Evolutionary conservation across 2,888 invertebrate species (phyloP).

Genomic region (Zelleria hepariella): DNA sequence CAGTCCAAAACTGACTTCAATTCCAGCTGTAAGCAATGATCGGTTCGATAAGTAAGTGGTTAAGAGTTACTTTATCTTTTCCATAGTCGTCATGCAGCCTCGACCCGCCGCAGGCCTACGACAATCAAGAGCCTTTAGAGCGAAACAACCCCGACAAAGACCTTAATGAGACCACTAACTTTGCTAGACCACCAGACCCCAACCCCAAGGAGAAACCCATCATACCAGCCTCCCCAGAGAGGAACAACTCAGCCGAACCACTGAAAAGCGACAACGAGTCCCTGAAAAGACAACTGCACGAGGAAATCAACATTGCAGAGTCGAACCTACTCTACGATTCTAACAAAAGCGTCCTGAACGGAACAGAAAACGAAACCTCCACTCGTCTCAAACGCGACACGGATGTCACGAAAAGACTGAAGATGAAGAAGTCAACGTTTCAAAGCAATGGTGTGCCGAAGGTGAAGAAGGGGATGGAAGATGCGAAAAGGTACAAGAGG

Average conservation of each 20-base stretch:
- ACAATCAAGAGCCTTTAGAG: slow-evolving; percentile 53
- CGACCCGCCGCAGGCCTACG: slow-evolving; percentile 51
- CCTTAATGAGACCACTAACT: slow-evolving; percentile 39
- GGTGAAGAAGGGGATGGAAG: neutral
- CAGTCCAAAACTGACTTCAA: no score
- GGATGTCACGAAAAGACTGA: neutral
- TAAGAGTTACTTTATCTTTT: neutral
- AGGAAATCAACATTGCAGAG: slow-evolving; percentile 39
- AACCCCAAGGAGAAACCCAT: slow-evolving; percentile 36
- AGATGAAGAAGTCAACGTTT: neutral
- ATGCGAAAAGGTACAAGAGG: slow-evolving; percentile 24
- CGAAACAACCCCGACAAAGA: slow-evolving; percentile 46
- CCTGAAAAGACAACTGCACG: slow-evolving; percentile 33
- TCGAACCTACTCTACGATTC: slow-evolving; percentile 41
- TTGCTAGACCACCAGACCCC: slow-evolving; percentile 33
- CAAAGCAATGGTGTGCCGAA: neutral
- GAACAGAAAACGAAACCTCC: slow-evolving; percentile 21
- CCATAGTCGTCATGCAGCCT: slow-evolving; percentile 52
- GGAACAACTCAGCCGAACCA: slow-evolving; percentile 37
- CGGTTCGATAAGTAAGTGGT: no score
- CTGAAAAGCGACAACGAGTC: slow-evolving; percentile 41
- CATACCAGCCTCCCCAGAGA: slow-evolving; percentile 42
- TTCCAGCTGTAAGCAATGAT: no score
- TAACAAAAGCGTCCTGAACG: slow-evolving; percentile 30
- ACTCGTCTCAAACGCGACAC: slow-evolving; percentile 13